Evolutionary conservation across 2,888 invertebrate species (phyloP), one percentile per base, ranked within the genome.

Genomic region (Aromia moschata): DNA sequence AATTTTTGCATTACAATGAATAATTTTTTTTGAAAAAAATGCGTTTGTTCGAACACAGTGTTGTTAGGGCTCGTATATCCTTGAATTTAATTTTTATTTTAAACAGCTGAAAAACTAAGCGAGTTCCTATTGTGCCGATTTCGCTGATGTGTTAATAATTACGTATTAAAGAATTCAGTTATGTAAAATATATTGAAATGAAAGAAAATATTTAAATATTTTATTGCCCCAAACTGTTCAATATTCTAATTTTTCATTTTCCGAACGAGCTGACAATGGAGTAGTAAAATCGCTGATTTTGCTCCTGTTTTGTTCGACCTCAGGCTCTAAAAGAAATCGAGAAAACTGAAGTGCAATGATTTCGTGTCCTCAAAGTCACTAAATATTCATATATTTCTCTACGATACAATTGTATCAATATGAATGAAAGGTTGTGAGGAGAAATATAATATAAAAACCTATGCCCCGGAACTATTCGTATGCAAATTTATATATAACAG

Each of bases 291-390:
- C 65, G 75, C 72, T 69, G 72, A 74, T 60, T 67, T 64, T 49
- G 75, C 75, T 59, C 58, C 72, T 74, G 73, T 73, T 73, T 75
- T 75, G 73, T 74, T 66, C 65, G 47, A 54, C 45, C 56, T 46
- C 49, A 60, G 59, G 52, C 53, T 43, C 57, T 57, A 68, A 70
- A 64, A 66, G 64, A 66, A 66, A 65, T 68, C 68, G 66, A 56
- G 62, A 47, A 60, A 58, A 56, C 56, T 68, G 64, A 62, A 68
- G 69, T 64, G 54, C 56, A 56, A 58, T 47, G 55, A 56, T 64
- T 65, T 62, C 58, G 57, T 57, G 67, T 52, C 52, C 56, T 67
- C 57, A 46, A 52, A 53, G 56, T 56, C 61, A 62, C 59, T 65
- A 61, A 55, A 58, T 62, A 57, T 60, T 60, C 54, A 59, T 65